Conservation (phyloP, 2,797 vertebrate genomes). For the Malurus leucopterus region DNA sequence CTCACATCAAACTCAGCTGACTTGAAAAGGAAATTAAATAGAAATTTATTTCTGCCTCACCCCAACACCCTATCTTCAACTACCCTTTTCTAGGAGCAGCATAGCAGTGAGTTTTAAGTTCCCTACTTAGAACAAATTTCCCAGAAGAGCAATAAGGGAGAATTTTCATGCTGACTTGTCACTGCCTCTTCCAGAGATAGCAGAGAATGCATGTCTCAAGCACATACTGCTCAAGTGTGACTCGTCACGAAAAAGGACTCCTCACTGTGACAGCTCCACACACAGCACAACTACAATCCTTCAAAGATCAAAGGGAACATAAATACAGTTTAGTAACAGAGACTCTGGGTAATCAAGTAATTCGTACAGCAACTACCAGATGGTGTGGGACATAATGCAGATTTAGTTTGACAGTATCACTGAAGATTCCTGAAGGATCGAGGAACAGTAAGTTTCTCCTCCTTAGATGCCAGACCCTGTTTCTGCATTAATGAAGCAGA, state of each 20-base stretch:
- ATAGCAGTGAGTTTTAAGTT: not conserved
- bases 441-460: not conserved
- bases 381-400: not conserved
- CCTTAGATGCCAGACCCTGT: not conserved
- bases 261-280: not conserved
- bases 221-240: not conserved
- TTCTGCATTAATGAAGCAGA: not conserved
- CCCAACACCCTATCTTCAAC: not conserved
- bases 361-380: not conserved
- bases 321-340: not conserved
- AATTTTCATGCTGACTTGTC: not conserved
- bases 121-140: not conserved
- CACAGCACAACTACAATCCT: not conserved
- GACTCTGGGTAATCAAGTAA: not conserved
- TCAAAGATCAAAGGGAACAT: not conserved
- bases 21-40: not conserved
- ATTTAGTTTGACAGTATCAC: not conserved
- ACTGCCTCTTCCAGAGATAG: not conserved
- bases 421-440: not conserved
- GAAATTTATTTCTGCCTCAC: not conserved
- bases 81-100: not conserved
- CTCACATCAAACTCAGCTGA: not conserved
- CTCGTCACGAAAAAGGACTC: not conserved
- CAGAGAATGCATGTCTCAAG: fast-evolving
- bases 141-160: not conserved